These are phyloP conservation scores for Nerophis lumbriciformis DNA, from an alignment of 2,113 vertebrate genomes.

Conservation along the genomic window DNA sequence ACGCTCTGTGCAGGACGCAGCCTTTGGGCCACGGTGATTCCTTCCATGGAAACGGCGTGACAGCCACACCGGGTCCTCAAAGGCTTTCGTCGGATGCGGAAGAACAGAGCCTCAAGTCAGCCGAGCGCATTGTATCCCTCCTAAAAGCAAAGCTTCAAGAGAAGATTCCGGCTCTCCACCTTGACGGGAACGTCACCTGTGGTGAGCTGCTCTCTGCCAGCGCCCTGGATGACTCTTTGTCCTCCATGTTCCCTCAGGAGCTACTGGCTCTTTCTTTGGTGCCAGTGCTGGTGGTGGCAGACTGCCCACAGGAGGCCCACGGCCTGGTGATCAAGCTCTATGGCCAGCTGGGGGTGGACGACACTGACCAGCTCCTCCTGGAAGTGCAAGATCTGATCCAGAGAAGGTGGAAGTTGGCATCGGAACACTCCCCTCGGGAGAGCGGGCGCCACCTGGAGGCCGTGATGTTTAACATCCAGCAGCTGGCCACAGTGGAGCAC, in stretches of 20 bases:
- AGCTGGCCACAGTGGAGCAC: constrained; percentile 34
- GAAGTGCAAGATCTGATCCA: constrained; percentile 61
- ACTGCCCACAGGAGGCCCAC: constrained; percentile 66
- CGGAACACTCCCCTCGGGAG: not conserved
- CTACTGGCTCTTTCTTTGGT: constrained; percentile 73
- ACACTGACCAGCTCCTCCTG: constrained; percentile 64
- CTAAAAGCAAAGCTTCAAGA: constrained; percentile 45
- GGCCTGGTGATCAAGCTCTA: constrained; percentile 60
- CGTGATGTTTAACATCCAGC: constrained; percentile 73
- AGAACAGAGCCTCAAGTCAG: constrained; percentile 26
- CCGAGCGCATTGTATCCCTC: constrained; percentile 28
- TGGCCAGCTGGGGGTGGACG: constrained; percentile 52
- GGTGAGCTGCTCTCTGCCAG: constrained; percentile 56
- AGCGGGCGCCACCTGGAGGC: constrained; percentile 51
- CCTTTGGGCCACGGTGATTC: constrained; percentile 15
- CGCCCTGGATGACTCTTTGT: constrained; percentile 56
- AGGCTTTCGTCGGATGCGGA: not conserved
- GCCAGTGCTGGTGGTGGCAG: constrained; percentile 68
- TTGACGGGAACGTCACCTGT: constrained; percentile 66
- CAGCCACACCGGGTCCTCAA: constrained; percentile 6
- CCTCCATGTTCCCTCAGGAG: constrained; percentile 60
- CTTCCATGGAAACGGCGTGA: constrained; percentile 1
- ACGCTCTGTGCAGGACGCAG: constrained; percentile 38
- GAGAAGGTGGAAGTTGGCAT: constrained; percentile 15
- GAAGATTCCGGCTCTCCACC: constrained; percentile 35